Percentiles rank a stretch among this genome's conserved stretches.
Evolutionary conservation across 2,888 invertebrate species (phyloP).

Genomic region (Drosophila rellima): DNA sequence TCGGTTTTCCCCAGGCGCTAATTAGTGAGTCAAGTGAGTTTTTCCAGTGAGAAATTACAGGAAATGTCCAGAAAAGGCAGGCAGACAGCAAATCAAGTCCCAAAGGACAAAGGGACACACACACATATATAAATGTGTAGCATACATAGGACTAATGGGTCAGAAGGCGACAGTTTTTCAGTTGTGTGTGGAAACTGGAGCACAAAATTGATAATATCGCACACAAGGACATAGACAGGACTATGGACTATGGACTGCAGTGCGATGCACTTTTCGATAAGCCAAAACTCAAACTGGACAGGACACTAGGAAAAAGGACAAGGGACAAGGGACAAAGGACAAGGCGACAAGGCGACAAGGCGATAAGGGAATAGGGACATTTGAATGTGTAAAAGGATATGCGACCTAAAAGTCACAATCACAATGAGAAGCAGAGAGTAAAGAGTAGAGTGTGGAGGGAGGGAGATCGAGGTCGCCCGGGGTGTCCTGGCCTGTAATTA

Average conservation of each 20-base stretch:
- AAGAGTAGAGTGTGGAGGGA: not conserved
- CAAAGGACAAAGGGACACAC: conserved; percentile 64
- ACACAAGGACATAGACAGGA: conserved; percentile 43
- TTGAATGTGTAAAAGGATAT: conserved; percentile 40
- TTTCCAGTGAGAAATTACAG: conserved; percentile 68
- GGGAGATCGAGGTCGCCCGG: conserved; percentile 44
- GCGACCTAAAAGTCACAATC: conserved; percentile 45
- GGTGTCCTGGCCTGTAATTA: conserved; percentile 58
- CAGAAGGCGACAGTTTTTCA: conserved; percentile 36
- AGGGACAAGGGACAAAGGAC: conserved; percentile 9
- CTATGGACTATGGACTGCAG: conserved; percentile 42
- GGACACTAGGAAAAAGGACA: conserved; percentile 23
- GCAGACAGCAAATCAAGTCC: conserved; percentile 69
- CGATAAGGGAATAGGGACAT: conserved; percentile 13
- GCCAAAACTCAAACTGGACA: conserved; percentile 45
- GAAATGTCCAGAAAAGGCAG: conserved; percentile 60
- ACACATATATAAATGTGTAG: conserved; percentile 13
- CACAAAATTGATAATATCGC: conserved; percentile 67
- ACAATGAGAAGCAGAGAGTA: conserved; percentile 2
- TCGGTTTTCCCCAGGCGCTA: conserved; percentile 68
- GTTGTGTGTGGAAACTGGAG: conserved; percentile 65
- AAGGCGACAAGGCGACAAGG: conserved; percentile 18
- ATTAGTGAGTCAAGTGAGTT: conserved; percentile 48
- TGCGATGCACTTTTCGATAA: conserved; percentile 78
- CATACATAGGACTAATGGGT: conserved; percentile 31